Evolutionary conservation across 2,888 invertebrate species (phyloP).

Genomic region (Nebria brevicollis): DNA sequence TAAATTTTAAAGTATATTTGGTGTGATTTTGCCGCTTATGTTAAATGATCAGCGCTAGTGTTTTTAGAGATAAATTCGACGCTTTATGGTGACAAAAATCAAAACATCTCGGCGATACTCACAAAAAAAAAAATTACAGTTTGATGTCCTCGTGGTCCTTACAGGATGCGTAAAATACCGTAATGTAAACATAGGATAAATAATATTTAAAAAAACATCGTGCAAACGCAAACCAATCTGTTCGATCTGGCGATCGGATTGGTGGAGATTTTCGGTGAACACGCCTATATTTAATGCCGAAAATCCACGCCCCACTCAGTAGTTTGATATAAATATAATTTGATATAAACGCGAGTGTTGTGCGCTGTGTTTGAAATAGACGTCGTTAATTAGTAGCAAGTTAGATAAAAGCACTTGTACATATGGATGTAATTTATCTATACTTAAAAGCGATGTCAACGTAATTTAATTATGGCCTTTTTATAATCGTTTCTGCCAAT

Average conservation of each 20-base stretch:
- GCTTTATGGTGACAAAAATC: background rate
- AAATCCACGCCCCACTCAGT: background rate
- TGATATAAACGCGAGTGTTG: background rate
- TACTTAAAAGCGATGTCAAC: conserved; percentile 11
- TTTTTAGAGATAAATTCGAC: background rate
- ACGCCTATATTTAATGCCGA: conserved; percentile 8
- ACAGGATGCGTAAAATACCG: background rate
- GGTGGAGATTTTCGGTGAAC: background rate
- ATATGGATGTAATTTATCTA: conserved; percentile 16
- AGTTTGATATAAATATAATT: conserved; percentile 9
- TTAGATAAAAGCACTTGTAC: background rate
- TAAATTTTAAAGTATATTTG: too few species aligned
- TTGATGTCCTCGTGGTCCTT: background rate
- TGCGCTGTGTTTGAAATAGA: background rate
- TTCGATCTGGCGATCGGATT: background rate
- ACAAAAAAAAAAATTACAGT: background rate
- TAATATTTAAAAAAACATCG: background rate
- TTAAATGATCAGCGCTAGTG: background rate
- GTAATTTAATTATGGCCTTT: conserved; percentile 1
- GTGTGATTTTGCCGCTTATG: background rate
- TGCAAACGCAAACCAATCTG: background rate
- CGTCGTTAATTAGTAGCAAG: background rate
- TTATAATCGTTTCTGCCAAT: background rate
- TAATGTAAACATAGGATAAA: too few species aligned
- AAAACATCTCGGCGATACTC: background rate